Base-by-base conservation (phyloP, 2,888 invertebrate genomes). In the Rhingia campestris region DNA sequence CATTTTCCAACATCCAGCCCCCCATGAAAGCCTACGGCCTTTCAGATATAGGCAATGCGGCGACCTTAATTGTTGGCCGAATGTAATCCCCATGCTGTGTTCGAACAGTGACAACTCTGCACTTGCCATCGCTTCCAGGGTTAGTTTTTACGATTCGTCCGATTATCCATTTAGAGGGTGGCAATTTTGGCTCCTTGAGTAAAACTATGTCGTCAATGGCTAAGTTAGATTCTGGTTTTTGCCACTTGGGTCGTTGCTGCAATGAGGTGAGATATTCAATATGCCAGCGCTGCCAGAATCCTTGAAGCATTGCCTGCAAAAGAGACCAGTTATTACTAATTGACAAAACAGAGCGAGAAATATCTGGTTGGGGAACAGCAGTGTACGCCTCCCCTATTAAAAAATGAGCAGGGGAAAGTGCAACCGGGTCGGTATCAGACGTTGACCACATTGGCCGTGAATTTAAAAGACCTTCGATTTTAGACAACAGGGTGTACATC, bases 251-350 rank as follows among this genome's bases (percentile, higher is more conserved):
- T 5, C 73, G 43, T 6, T 54, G 41, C 33, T 73, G 56, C 39
- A 64, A 6, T 0, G 58, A 75, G 0, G 58, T 66, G 3, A 75
- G 22, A 10, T 58, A 75, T 43, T 75, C 53, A 3, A 43, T 58
- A 30, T 82, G 73, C 73, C 77, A 77, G 1, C 69, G 45, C 35
- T 73, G 73, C 77, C 69, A 82, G 22, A 77, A 75, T 0, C 79
- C 61, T 64, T 84, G 74, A 35, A 61, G 37, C 56, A 63, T 74
- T 4, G 53, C 41, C 53, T 67, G 66, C n/a, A 33, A 54, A 54
- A 54, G 35, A 67, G 32, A 47, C 54, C 66, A 69, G 12, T 67
- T 54, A 67, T 5, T 30, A 12, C n/a, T 14, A 9, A 54, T 67
- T 7, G 66, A 22, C 22, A 22, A 67, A 53, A 66, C 22, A 32